phyloP scores from a whole-genome alignment of 2,113 vertebrate species.

The Perccottus glenii region DNA sequence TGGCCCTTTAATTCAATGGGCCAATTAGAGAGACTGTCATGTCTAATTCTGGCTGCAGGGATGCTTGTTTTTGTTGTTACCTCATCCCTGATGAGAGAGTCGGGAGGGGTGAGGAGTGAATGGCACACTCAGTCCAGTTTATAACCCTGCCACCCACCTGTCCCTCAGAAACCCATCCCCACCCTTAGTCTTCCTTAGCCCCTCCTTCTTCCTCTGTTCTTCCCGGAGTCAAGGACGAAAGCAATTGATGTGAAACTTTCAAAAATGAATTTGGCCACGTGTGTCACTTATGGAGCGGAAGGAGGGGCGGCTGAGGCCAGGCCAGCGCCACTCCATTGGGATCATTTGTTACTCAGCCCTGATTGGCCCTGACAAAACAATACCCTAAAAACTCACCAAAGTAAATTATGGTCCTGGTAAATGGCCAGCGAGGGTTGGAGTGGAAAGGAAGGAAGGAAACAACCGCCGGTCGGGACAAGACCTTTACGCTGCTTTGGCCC shows the following conservation, averaged over 20 bases:
- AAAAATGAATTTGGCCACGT: constrained; percentile 94
- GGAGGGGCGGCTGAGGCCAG: constrained; percentile 71
- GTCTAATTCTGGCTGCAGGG: constrained; percentile 85
- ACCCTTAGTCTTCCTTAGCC: constrained; percentile 28
- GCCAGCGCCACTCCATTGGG: constrained; percentile 83
- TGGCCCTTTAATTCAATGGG: constrained; percentile 90
- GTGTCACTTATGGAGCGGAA: constrained; percentile 82
- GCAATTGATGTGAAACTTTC: constrained; percentile 95
- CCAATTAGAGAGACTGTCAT: constrained; percentile 96
- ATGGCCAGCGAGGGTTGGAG: constrained; percentile 83
- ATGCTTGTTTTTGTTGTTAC: constrained; percentile 90
- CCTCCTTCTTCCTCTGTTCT: constrained; percentile 52
- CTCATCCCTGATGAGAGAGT: constrained; percentile 86
- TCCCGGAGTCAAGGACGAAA: constrained; percentile 95
- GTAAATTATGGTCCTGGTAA: constrained; percentile 98
- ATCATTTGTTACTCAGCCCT: constrained; percentile 98
- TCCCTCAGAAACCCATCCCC: constrained; percentile 17
- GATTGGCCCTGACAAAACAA: constrained; percentile 99
- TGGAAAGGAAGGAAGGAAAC: constrained; percentile 72
- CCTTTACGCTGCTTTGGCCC: constrained; percentile 79
- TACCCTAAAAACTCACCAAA: constrained; percentile 99
- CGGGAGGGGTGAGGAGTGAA: constrained; percentile 37
- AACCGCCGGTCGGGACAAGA: constrained; percentile 54
- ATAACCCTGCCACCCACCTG: constrained; percentile 44
- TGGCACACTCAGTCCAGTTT: constrained; percentile 75